A percentile compares a stretch with the other conserved stretches of the same genome.
Evolutionary conservation across 2,797 vertebrate species (phyloP).

Genomic region (Poliocrania exsul): DNA sequence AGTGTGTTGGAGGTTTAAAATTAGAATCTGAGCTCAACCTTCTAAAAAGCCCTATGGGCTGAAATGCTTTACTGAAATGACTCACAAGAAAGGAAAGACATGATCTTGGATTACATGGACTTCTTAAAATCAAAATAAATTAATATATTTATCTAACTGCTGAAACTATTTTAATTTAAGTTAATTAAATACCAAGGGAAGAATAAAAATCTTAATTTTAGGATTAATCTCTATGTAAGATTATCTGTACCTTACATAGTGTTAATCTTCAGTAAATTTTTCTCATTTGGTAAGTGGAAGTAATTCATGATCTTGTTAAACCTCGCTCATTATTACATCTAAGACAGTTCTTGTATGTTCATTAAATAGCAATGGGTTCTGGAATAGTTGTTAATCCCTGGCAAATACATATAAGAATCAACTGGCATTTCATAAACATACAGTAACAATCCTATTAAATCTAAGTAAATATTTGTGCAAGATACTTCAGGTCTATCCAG

Average conservation of each 20-base stretch:
- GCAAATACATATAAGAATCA: constrained; percentile 51
- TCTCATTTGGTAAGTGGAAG: constrained; percentile 5
- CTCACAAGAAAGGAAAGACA: neutral
- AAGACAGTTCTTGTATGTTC: constrained; percentile 9
- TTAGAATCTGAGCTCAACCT: neutral
- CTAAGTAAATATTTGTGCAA: constrained; percentile 45
- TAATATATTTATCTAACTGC: neutral
- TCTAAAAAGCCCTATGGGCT: neutral
- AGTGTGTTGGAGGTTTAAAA: neutral
- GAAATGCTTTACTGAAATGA: neutral
- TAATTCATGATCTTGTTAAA: constrained; percentile 38
- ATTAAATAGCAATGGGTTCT: constrained; percentile 41
- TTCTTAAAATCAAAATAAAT: constrained; percentile 22
- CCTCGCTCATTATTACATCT: neutral
- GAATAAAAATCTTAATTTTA: constrained; percentile 14
- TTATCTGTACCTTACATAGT: neutral
- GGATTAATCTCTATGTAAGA: constrained; percentile 1
- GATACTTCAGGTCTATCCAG: neutral
- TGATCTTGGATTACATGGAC: neutral
- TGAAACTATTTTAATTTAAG: neutral
- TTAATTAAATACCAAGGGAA: constrained; percentile 10
- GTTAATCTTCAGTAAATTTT: constrained; percentile 33
- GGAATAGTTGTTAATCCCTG: constrained; percentile 47
- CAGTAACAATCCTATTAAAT: constrained; percentile 14
- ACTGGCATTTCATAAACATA: constrained; percentile 56